These are phyloP conservation scores for Ochotona curzoniae DNA, from an alignment of 2,113 vertebrate species.

Conservation along the genomic window DNA sequence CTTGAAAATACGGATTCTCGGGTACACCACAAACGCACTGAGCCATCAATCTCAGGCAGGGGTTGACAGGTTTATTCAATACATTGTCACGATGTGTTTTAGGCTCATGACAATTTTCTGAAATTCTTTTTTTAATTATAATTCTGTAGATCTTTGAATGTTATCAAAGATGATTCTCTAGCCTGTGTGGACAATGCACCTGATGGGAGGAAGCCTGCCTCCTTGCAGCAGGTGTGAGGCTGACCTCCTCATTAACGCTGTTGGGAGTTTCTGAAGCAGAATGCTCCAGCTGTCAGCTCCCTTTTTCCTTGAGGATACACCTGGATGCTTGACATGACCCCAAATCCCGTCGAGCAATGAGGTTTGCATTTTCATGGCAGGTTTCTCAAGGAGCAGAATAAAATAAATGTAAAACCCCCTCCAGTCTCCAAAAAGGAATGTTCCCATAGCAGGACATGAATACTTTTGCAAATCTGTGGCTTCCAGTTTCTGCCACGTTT, in stretches of 20 bases:
- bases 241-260: slow-evolving; percentile 52
- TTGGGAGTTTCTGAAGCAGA: slow-evolving; percentile 9
- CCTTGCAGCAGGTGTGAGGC: slow-evolving; percentile 53
- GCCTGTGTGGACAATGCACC: slow-evolving; percentile 29
- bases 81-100: not conserved
- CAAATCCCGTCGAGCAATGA: slow-evolving; percentile 39
- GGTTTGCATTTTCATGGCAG: slow-evolving; percentile 7
- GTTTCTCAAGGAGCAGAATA: slow-evolving; percentile 61
- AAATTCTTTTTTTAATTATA: slow-evolving; percentile 43
- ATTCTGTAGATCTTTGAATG: slow-evolving; percentile 54
- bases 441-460: not conserved
- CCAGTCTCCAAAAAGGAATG: not conserved
- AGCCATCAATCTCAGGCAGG: not conserved
- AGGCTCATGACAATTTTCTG: not conserved
- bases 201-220: slow-evolving; percentile 57
- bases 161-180: slow-evolving; percentile 62
- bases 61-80: not conserved
- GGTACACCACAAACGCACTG: not conserved
- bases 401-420: not conserved
- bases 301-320: slow-evolving; percentile 12
- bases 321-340: slow-evolving; percentile 57
- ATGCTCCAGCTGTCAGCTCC: slow-evolving; percentile 54
- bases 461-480: slow-evolving; percentile 38
- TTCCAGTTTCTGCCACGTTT: not conserved
- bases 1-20: slow-evolving; percentile 6